Conservation (phyloP, 2,888 invertebrate species). For the Platypus cylindrus region DNA sequence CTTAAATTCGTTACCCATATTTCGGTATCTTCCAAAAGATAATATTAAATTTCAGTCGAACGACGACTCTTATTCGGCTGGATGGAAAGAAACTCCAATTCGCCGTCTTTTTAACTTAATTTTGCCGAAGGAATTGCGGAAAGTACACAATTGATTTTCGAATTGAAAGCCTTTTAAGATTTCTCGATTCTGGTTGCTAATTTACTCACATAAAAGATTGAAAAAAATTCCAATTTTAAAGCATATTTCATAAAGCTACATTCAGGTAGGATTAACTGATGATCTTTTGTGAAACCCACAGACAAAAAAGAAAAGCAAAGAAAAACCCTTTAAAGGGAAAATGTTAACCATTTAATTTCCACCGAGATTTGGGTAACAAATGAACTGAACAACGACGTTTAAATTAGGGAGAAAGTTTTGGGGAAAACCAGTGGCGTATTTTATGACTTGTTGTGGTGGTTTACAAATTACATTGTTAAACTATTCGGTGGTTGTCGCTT, state of each 20-base stretch:
- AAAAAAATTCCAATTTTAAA: not conserved
- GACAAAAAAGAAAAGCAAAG: not conserved
- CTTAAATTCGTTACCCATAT: slow-evolving; percentile 3
- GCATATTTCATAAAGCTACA: not conserved
- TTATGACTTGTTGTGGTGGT: slow-evolving; percentile 3
- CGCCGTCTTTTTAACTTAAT: slow-evolving; percentile 2
- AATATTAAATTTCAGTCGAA: slow-evolving; percentile 3
- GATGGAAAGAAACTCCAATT: slow-evolving; percentile 1
- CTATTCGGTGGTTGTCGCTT: too few relatives aligned
- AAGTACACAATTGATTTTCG: slow-evolving; percentile 4
- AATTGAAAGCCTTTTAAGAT: slow-evolving; percentile 1
- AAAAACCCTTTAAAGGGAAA: slow-evolving; percentile 1
- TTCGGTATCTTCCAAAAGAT: slow-evolving; percentile 2
- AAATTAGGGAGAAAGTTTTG: slow-evolving; percentile 2
- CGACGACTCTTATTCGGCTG: slow-evolving; percentile 2
- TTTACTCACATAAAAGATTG: too few relatives aligned
- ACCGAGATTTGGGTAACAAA: slow-evolving; percentile 2
- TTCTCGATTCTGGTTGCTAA: not conserved
- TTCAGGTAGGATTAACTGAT: not conserved
- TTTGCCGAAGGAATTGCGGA: slow-evolving; percentile 2
- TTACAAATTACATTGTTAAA: slow-evolving; percentile 3
- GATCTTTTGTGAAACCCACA: slow-evolving; percentile 1
- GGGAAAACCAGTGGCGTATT: slow-evolving; percentile 4
- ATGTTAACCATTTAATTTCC: slow-evolving; percentile 3
- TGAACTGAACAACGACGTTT: slow-evolving; percentile 2